A percentile compares a stretch with the other conserved stretches of the same genome.
These are phyloP conservation scores for Bombyx huttoni DNA, from an alignment of 2,888 invertebrate genomes.

Conservation along the genomic window DNA sequence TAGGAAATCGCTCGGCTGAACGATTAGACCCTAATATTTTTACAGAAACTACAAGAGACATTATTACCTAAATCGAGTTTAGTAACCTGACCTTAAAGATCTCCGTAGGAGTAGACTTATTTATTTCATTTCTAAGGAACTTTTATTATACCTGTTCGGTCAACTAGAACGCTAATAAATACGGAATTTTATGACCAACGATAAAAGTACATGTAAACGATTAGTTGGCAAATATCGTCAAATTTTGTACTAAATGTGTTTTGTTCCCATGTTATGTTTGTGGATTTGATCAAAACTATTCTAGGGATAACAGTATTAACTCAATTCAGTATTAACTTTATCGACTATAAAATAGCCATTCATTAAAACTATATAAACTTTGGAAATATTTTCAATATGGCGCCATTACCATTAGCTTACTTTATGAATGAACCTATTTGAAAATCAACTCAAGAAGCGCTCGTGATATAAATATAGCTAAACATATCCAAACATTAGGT, in stretches of 20 bases:
- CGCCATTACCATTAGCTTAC: too few species aligned
- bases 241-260: not conserved
- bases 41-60: not conserved
- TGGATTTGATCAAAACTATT: not conserved
- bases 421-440: too few species aligned
- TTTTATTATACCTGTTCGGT: not conserved
- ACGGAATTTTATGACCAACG: not conserved
- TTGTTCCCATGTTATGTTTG: not conserved
- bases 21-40: not conserved
- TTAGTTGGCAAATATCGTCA: not conserved
- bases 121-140: not conserved
- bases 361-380: too few species aligned
- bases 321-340: too few species aligned
- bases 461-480: too few species aligned
- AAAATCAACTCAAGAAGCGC: too few species aligned
- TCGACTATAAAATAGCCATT: too few species aligned
- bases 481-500: too few species aligned
- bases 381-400: too few species aligned
- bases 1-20: not conserved
- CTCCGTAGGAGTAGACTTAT: not conserved
- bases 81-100: not conserved
- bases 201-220: not conserved
- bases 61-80: not conserved
- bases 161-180: not conserved
- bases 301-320: not conserved